Percentiles rank a stretch among this genome's conserved stretches.
Evolutionary conservation across 1,140 invertebrate genomes (phyloP).

Genomic region (Rhyacophila brunnea): DNA sequence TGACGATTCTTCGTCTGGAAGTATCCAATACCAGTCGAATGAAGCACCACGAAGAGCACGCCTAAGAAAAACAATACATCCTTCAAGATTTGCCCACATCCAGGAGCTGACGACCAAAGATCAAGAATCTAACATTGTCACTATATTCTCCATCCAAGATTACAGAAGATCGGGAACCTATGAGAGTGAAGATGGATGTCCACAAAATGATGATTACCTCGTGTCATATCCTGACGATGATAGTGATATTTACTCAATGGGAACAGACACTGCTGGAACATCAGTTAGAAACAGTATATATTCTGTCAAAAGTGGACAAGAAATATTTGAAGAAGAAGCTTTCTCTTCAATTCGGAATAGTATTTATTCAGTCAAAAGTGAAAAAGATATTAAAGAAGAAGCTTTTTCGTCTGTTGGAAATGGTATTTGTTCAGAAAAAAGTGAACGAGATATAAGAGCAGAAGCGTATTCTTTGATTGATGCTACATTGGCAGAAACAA

Average conservation of each 20-base stretch:
- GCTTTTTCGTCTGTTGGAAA: no score
- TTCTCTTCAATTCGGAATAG: constrained; percentile 19
- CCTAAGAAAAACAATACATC: constrained; percentile 28
- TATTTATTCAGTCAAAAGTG: constrained; percentile 31
- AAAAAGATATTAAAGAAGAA: constrained; percentile 20
- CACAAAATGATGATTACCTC: constrained; percentile 23
- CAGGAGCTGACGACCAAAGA: constrained; percentile 26
- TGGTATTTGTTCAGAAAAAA: not conserved
- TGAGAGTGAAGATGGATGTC: constrained; percentile 16
- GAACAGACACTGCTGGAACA: constrained; percentile 3
- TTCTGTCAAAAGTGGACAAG: constrained; percentile 29
- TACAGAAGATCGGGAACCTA: constrained; percentile 25
- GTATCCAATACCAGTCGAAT: constrained; percentile 4
- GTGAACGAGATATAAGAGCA: constrained; percentile 7
- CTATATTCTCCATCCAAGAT: constrained; percentile 30
- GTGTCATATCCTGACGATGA: constrained; percentile 32
- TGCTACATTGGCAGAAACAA: constrained; percentile 16
- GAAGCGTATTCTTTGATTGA: constrained; percentile 23
- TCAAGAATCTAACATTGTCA: constrained; percentile 23
- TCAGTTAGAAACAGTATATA: constrained; percentile 26
- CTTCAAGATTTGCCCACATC: constrained; percentile 28
- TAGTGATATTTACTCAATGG: constrained; percentile 21
- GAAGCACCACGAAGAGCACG: not conserved
- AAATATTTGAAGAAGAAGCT: no score
- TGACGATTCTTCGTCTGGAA: constrained; percentile 23